Evolutionary conservation across 2,888 invertebrate species (phyloP).

Genomic region (Cephonodes hylas): DNA sequence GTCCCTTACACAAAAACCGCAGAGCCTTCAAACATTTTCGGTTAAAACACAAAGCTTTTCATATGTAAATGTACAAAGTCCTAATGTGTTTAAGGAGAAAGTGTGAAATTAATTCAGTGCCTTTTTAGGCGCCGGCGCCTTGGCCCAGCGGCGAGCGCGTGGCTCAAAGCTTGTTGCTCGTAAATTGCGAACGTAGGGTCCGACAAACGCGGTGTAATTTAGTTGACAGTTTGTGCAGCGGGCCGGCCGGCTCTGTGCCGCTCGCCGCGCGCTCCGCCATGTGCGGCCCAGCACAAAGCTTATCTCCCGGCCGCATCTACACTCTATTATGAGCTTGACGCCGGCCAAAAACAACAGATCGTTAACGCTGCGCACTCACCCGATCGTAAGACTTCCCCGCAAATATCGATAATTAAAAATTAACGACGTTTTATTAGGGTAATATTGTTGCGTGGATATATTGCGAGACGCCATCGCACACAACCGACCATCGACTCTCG

Average conservation of each 20-base stretch:
- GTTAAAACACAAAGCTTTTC: neutral
- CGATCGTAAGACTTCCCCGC: conserved; percentile 30
- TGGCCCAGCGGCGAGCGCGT: conserved; percentile 33
- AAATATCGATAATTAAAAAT: conserved; percentile 27
- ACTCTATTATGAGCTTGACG: conserved; percentile 74
- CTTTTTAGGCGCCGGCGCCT: conserved; percentile 55
- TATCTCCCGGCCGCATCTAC: conserved; percentile 71
- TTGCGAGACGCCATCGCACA: neutral
- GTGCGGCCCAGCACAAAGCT: conserved; percentile 49
- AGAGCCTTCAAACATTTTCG: neutral
- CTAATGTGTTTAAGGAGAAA: conserved; percentile 36
- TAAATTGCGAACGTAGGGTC: conserved; percentile 71
- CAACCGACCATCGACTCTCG: neutral
- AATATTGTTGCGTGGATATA: neutral
- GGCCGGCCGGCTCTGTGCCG: conserved; percentile 18
- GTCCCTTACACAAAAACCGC: too few relatives aligned
- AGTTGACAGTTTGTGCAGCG: conserved; percentile 68
- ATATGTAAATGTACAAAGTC: conserved; percentile 2
- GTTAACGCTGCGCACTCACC: conserved; percentile 48
- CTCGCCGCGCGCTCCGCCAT: conserved; percentile 39
- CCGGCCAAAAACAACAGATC: conserved; percentile 57
- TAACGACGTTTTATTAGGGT: conserved; percentile 7
- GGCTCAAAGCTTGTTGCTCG: conserved; percentile 57
- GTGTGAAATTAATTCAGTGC: conserved; percentile 44
- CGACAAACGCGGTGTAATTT: conserved; percentile 75